Percentiles rank a stretch among this genome's conserved stretches.
These are phyloP conservation scores for Alaudala cheleensis DNA, from an alignment of 2,113 vertebrate species.

Conservation along the genomic window DNA sequence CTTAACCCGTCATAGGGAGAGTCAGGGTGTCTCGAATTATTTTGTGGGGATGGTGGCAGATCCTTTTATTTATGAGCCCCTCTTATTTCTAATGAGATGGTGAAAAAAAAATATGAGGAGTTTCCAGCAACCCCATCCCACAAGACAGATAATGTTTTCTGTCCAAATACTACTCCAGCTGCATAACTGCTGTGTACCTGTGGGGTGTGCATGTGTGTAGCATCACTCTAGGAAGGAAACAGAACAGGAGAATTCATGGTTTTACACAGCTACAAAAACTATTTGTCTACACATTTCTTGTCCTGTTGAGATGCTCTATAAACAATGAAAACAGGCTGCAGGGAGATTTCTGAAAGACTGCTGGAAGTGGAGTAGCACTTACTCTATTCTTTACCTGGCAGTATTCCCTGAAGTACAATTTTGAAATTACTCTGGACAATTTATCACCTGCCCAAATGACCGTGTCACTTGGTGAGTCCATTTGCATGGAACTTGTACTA, in stretches of 20 bases:
- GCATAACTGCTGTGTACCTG: background rate
- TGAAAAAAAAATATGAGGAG: background rate
- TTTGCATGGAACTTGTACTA: background rate
- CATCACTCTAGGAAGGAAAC: background rate
- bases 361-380: background rate
- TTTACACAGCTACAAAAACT: background rate
- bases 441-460: slow-evolving; percentile 5
- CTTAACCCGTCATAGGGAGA: background rate
- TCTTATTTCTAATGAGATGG: background rate
- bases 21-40: background rate
- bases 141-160: background rate
- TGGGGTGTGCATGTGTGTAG: too few relatives aligned
- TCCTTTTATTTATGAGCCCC: background rate
- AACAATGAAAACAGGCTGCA: background rate
- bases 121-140: background rate
- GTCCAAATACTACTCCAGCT: background rate
- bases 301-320: background rate
- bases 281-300: background rate
- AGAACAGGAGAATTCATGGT: background rate
- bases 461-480: background rate
- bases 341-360: background rate
- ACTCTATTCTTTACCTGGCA: background rate
- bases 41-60: background rate
- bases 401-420: background rate
- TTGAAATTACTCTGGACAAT: slow-evolving; percentile 24